Percentiles rank a stretch among this genome's conserved stretches.
phyloP scores from a whole-genome alignment of 2,888 invertebrate species.

The Coenonympha glycerion region DNA sequence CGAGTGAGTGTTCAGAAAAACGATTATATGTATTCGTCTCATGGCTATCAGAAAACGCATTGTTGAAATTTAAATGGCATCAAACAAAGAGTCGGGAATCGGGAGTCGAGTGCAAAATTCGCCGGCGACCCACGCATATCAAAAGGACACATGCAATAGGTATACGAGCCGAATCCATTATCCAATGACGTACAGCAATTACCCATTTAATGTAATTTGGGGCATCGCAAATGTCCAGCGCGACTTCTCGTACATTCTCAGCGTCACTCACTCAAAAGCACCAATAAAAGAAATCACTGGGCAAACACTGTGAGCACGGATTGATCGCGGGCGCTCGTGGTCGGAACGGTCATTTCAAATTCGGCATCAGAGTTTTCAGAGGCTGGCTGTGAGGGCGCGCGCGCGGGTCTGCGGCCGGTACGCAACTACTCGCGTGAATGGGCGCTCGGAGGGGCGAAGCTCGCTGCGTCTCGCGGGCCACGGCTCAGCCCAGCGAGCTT shows the following conservation, averaged over 20 bases:
- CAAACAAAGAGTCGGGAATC: constrained; percentile 61
- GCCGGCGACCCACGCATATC: constrained; percentile 56
- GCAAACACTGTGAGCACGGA: constrained; percentile 57
- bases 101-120: constrained; percentile 67
- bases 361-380: constrained; percentile 43
- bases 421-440: constrained; percentile 69
- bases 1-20: constrained; percentile 31
- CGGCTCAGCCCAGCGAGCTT: constrained; percentile 71
- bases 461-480: constrained; percentile 60
- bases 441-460: constrained; percentile 73
- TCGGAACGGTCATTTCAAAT: constrained; percentile 59
- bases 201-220: constrained; percentile 75
- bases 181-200: constrained; percentile 75
- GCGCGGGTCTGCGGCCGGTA: constrained; percentile 69
- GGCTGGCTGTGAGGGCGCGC: constrained; percentile 56
- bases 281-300: constrained; percentile 66
- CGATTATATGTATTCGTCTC: constrained; percentile 62
- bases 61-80: constrained; percentile 56
- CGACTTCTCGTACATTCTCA: constrained; percentile 61
- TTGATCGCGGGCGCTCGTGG: constrained; percentile 49
- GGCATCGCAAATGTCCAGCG: constrained; percentile 65
- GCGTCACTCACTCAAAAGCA: constrained; percentile 70
- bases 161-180: constrained; percentile 70
- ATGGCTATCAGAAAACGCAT: constrained; percentile 54
- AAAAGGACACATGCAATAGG: constrained; percentile 57